A percentile compares a stretch with the other conserved stretches of the same genome.
Evolutionary conservation across 1,140 invertebrate genomes (phyloP).

Genomic region (Drosophila saltans): DNA sequence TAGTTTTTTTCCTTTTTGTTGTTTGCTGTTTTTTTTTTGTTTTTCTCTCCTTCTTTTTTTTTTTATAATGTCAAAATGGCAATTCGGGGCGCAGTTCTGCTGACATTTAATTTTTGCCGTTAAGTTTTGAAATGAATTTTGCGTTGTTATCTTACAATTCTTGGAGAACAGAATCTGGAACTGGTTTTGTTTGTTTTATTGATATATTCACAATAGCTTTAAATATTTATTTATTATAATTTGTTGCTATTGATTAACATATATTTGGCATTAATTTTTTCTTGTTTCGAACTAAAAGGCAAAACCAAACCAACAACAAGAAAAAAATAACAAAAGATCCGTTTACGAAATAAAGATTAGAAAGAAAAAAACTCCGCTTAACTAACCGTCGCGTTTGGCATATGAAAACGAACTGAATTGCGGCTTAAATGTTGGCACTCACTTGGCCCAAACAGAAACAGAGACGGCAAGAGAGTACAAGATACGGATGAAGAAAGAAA

Average conservation of each 20-base stretch:
- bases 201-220: constrained; percentile 33
- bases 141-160: constrained; percentile 62
- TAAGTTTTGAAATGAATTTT: constrained; percentile 41
- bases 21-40: constrained; percentile 37
- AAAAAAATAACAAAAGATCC: constrained; percentile 3
- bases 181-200: constrained; percentile 25
- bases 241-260: constrained; percentile 50
- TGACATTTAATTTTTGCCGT: constrained; percentile 69
- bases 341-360: constrained; percentile 3
- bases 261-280: constrained; percentile 55
- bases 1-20: constrained; percentile 25
- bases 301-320: neutral
- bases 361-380: constrained; percentile 14
- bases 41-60: constrained; percentile 3
- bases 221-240: constrained; percentile 46
- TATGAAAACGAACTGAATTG: constrained; percentile 53
- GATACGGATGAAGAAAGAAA: neutral
- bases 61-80: constrained; percentile 49
- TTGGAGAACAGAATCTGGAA: constrained; percentile 59
- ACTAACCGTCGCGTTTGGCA: constrained; percentile 52
- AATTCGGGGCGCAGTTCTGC: constrained; percentile 56
- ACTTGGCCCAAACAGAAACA: constrained; percentile 30
- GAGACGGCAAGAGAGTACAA: constrained; percentile 25
- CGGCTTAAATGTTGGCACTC: constrained; percentile 33
- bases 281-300: constrained; percentile 23